These are phyloP conservation scores for Psammodynastes pulverulentus DNA, from an alignment of 2,113 vertebrate species.

Conservation along the genomic window DNA sequence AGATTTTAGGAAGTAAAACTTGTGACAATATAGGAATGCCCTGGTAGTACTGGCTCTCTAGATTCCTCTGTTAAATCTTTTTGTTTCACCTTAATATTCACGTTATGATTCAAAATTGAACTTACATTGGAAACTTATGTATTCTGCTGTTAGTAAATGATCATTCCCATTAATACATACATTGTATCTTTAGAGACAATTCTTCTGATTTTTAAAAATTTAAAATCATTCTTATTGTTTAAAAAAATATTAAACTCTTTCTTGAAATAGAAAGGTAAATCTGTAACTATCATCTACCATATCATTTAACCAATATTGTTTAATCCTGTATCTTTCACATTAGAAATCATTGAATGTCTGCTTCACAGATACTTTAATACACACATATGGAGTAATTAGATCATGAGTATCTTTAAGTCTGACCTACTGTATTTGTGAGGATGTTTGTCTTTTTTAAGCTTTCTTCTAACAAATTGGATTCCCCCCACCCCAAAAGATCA, in stretches of 20 bases:
- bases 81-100: background rate
- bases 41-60: background rate
- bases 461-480: background rate
- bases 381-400: background rate
- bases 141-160: background rate
- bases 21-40: background rate
- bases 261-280: background rate
- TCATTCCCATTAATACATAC: background rate
- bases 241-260: background rate
- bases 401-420: background rate
- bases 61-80: background rate
- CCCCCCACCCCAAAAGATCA: background rate
- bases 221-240: background rate
- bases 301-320: background rate
- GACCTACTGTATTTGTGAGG: background rate
- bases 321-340: background rate
- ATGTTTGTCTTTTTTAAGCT: background rate
- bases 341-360: background rate
- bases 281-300: background rate
- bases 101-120: background rate
- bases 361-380: background rate
- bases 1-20: background rate
- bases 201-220: background rate
- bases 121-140: background rate
- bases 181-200: background rate